These are phyloP conservation scores for Drosophila mimica DNA, from an alignment of 2,888 invertebrate species.

Conservation along the genomic window DNA sequence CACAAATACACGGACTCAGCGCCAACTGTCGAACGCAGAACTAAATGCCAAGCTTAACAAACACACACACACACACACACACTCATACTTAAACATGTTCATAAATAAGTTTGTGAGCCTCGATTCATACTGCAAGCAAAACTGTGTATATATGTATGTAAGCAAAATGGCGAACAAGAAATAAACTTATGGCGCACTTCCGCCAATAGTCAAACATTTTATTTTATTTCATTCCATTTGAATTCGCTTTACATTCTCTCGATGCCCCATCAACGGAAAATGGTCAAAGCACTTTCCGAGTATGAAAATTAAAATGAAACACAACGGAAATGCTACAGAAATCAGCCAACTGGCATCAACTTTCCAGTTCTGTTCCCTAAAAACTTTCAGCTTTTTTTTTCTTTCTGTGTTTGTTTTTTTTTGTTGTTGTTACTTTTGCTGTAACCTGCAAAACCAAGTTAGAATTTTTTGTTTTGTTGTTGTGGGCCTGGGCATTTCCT, in stretches of 20 bases:
- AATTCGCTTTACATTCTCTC: constrained; percentile 44
- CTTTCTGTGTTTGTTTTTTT: not conserved
- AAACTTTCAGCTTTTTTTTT: constrained; percentile 15
- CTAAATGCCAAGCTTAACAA: constrained; percentile 32
- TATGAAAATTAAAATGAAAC: constrained; percentile 76
- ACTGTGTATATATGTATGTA: constrained; percentile 32
- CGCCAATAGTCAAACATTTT: constrained; percentile 78
- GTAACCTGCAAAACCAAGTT: constrained; percentile 45
- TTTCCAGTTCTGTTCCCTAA: constrained; percentile 42
- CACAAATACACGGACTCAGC: constrained; percentile 38
- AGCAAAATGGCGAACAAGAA: constrained; percentile 74
- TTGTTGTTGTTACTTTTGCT: constrained; percentile 14
- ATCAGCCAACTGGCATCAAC: constrained; percentile 75
- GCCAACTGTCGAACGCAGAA: constrained; percentile 49
- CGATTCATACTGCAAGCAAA: constrained; percentile 44
- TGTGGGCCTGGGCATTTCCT: constrained; percentile 58
- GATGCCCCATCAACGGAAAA: constrained; percentile 30
- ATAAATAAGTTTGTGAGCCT: constrained; percentile 13
- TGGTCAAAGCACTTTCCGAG: constrained; percentile 66
- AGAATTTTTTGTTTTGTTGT: constrained; percentile 36
- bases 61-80: constrained; percentile 1
- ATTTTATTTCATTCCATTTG: constrained; percentile 70
- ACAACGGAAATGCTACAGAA: constrained; percentile 76
- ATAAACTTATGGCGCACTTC: constrained; percentile 78
- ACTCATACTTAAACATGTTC: not conserved